These are phyloP conservation scores for Pseudorasbora parva DNA, from an alignment of 2,113 vertebrate species.

Conservation along the genomic window DNA sequence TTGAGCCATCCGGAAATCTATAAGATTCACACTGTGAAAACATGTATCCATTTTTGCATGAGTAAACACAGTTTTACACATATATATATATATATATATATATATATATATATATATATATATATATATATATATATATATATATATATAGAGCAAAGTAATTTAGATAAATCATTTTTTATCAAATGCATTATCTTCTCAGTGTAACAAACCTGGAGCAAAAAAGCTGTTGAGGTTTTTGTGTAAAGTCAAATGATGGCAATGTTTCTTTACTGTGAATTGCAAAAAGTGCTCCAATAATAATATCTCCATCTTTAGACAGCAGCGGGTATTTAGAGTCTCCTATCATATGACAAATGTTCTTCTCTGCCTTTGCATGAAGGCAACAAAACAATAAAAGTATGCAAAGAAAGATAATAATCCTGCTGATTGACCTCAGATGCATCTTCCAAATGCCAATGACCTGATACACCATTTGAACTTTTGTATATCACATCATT, in stretches of 20 bases:
- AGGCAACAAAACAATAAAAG: neutral
- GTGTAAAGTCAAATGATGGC: constrained; percentile 64
- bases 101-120: no score
- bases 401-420: neutral
- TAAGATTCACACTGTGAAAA: no score
- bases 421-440: neutral
- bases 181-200: neutral
- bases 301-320: constrained; percentile 71
- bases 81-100: no score
- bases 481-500: neutral
- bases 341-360: constrained; percentile 66
- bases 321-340: constrained; percentile 69
- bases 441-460: neutral
- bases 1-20: no score
- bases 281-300: constrained; percentile 75
- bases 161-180: neutral
- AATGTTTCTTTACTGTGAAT: constrained; percentile 71
- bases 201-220: constrained; percentile 70
- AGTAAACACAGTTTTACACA: neutral
- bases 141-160: no score
- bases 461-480: neutral
- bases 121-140: no score
- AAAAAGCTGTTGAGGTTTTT: constrained; percentile 61
- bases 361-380: constrained; percentile 37
- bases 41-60: neutral